Percentiles rank a stretch among this genome's conserved stretches.
These are phyloP conservation scores for Okapia johnstoni DNA, from an alignment of 2,113 vertebrate genomes.

Conservation along the genomic window DNA sequence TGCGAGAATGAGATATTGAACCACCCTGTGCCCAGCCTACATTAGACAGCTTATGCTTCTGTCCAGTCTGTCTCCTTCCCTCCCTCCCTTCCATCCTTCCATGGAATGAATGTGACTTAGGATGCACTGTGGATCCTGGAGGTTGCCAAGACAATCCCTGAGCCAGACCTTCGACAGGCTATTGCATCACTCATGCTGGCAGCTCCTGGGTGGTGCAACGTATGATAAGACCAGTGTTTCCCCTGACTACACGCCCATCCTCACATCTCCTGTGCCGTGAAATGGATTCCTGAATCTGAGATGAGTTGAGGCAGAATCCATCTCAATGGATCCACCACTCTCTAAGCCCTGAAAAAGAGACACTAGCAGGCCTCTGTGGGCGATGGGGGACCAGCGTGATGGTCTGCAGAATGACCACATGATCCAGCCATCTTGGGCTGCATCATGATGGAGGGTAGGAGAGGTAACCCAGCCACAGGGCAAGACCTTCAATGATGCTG, in stretches of 20 bases:
- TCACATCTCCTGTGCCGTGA: not conserved
- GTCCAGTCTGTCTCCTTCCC: not conserved
- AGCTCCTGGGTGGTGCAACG: not conserved
- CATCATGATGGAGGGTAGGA: fast-evolving
- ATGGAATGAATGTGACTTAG: not conserved
- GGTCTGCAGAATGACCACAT: not conserved
- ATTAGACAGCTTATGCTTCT: not conserved
- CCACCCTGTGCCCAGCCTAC: not conserved
- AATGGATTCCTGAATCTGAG: not conserved
- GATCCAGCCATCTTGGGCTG: fast-evolving
- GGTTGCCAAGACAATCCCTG: not conserved
- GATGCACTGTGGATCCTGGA: not conserved
- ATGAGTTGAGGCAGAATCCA: not conserved
- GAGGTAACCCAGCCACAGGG: fast-evolving
- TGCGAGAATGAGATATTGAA: not conserved
- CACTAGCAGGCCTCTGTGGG: not conserved
- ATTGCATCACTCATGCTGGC: not conserved
- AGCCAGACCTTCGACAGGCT: fast-evolving
- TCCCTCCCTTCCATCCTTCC: not conserved
- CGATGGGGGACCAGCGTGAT: fast-evolving
- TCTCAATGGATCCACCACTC: not conserved
- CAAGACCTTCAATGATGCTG: fast-evolving
- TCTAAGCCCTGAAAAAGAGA: not conserved
- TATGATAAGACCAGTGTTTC: too few species aligned
- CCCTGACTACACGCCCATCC: not conserved